Base-by-base conservation (phyloP, 2,797 vertebrate species). In the Botia kubotai region DNA sequence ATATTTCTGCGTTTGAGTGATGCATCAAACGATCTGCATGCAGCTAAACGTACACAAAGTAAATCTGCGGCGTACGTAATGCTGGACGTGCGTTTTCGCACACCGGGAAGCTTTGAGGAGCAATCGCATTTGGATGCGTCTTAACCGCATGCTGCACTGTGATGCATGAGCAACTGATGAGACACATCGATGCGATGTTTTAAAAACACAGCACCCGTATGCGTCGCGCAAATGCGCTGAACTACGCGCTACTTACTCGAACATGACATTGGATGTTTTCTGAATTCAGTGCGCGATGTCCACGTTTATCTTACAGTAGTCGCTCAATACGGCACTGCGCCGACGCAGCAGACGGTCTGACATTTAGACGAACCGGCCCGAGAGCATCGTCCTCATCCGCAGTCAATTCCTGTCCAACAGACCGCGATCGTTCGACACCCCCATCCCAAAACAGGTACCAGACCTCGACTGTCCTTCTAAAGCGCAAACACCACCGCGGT, bases 201-300 rank as follows among this genome's bases (percentile, higher is more conserved):
- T 2, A 63, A 11, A 53, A 82, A 43, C 4, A 43, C 11, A 53
- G 4, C 17, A 58, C 16, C 3, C 1, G 16, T 48, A 48, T 26
- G 17, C 71, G 57, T n/a, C 46, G 21, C 43, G 26, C 19, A 55
- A 36, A 66, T 36, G n/a, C n/a, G n/a, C n/a, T n/a, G n/a, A 0
- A 72, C 65, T 36, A 6, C 16, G 14, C 53, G 67, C 36, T 89
- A 94, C 94, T 95, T 90, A 95, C 94, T 95, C 94, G 84, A 94
- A 95, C 94, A 95, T 95, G 88, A 89, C 92, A 92, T 91, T 89
- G 87, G 90, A 87, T 79, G 84, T 87, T 80, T 87, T 76, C 43
- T 39, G 77, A 69, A 89, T 86, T 88, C 73, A 70, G 62, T 70
- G 75, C 72, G 55, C 13, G 83, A 86, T 76, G 39, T 68, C 82